A percentile compares a stretch with the other conserved stretches of the same genome.
Conservation (phyloP, 2,113 vertebrate species). For the Mandrillus leucophaeus region DNA sequence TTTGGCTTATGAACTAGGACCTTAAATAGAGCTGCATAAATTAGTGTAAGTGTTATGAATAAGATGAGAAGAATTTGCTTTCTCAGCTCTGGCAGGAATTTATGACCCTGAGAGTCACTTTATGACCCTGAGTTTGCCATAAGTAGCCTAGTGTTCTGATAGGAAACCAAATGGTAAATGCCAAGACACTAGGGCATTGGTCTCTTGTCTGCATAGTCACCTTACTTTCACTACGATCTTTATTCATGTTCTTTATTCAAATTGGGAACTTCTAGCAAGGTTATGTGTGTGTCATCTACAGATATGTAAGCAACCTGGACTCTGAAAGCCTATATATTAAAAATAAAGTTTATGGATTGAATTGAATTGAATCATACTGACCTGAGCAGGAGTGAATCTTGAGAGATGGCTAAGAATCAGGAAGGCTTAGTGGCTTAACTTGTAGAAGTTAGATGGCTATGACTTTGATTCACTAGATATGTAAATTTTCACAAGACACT, state of each 20-base stretch:
- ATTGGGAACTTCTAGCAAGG: not conserved
- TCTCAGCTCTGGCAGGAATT: not conserved
- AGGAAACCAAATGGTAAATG: not conserved
- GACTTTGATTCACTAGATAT: not conserved
- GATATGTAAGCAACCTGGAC: not conserved
- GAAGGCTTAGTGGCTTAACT: not conserved
- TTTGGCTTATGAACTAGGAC: slow-evolving; percentile 49
- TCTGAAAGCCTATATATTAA: not conserved
- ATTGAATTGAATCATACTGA: not conserved
- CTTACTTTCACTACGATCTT: not conserved
- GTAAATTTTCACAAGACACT: not conserved
- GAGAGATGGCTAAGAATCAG: not conserved
- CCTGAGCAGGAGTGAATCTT: not conserved
- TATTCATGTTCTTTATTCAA: not conserved
- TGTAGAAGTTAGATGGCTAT: not conserved
- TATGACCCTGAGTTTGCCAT: too few species aligned
- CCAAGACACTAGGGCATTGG: not conserved
- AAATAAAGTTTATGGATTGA: not conserved
- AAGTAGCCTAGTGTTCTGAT: not conserved
- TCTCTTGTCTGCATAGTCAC: not conserved
- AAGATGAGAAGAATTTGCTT: slow-evolving; percentile 19
- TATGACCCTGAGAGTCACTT: not conserved
- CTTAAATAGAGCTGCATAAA: slow-evolving; percentile 42
- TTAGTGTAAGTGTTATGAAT: slow-evolving; percentile 9
- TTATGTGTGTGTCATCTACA: not conserved